Percentiles rank a stretch among this genome's conserved stretches.
Conservation (phyloP, 2,888 invertebrate genomes). For the Eupithecia subumbrata region DNA sequence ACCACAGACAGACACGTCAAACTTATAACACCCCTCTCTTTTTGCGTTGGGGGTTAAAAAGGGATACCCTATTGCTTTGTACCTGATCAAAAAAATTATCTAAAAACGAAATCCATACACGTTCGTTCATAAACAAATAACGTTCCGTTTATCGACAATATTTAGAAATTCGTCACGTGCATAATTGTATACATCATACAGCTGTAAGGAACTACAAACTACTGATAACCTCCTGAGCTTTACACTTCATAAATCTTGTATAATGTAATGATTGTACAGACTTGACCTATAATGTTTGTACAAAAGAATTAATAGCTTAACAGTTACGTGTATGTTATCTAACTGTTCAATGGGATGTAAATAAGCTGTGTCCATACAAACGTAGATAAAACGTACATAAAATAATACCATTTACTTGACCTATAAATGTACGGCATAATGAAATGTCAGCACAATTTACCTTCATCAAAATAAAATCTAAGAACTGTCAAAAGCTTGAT, state of each 20-base stretch:
- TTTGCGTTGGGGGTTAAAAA: no score
- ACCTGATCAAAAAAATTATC: neutral
- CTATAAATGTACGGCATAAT: conserved; percentile 46
- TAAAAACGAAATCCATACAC: neutral
- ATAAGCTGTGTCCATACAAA: conserved; percentile 25
- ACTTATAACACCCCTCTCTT: no score
- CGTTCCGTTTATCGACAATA: conserved; percentile 31
- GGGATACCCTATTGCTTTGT: no score
- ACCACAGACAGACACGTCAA: no score
- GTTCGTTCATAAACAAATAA: conserved; percentile 6
- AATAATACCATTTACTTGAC: conserved; percentile 26
- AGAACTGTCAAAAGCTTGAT: conserved; percentile 53
- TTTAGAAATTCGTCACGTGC: conserved; percentile 53
- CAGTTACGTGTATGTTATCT: conserved; percentile 30
- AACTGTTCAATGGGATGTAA: conserved; percentile 38
- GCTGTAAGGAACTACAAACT: conserved; percentile 26
- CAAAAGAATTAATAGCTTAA: conserved; percentile 36
- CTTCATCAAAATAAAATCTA: conserved; percentile 56
- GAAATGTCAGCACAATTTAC: conserved; percentile 50
- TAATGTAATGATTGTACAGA: conserved; percentile 31
- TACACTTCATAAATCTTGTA: conserved; percentile 34
- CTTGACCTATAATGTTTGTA: conserved; percentile 36
- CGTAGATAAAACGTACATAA: conserved; percentile 22
- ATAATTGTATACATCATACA: conserved; percentile 29
- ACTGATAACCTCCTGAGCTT: conserved; percentile 29